These are phyloP conservation scores for Pangasius larnaudii DNA, from an alignment of 2,797 vertebrate species.

Conservation along the genomic window DNA sequence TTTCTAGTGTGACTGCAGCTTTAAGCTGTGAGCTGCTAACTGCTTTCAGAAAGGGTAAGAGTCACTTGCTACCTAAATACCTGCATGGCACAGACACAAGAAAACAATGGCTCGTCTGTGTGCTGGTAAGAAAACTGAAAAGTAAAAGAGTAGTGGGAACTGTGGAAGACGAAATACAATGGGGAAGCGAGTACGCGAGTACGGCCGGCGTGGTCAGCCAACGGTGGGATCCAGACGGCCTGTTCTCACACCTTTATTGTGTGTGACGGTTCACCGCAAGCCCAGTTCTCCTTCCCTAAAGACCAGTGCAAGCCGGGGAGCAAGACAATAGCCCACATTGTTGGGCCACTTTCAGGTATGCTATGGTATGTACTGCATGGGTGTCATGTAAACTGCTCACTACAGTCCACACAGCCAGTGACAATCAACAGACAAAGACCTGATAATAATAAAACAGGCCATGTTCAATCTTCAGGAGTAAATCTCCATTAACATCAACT, in stretches of 20 bases:
- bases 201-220: constrained; percentile 65
- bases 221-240: constrained; percentile 58
- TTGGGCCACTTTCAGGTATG: constrained; percentile 57
- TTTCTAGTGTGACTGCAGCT: not conserved
- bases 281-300: constrained; percentile 64
- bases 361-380: constrained; percentile 34
- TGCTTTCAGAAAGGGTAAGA: constrained; percentile 6
- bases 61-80: not conserved
- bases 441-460: not conserved
- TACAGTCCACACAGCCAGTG: not conserved
- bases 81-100: not conserved
- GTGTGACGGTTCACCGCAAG: constrained; percentile 64
- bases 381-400: not conserved
- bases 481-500: not conserved
- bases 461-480: not conserved
- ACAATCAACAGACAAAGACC: not conserved
- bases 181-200: constrained; percentile 61
- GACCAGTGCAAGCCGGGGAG: constrained; percentile 38
- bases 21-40: not conserved
- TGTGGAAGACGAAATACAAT: constrained; percentile 31
- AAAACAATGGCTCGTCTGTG: constrained; percentile 50
- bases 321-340: constrained; percentile 75
- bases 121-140: not conserved
- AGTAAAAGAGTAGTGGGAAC: constrained; percentile 12
- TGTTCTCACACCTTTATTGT: constrained; percentile 69